A percentile compares a stretch with the other conserved stretches of the same genome.
phyloP scores from a whole-genome alignment of 2,797 vertebrate genomes.

The Ceryle rudis region DNA sequence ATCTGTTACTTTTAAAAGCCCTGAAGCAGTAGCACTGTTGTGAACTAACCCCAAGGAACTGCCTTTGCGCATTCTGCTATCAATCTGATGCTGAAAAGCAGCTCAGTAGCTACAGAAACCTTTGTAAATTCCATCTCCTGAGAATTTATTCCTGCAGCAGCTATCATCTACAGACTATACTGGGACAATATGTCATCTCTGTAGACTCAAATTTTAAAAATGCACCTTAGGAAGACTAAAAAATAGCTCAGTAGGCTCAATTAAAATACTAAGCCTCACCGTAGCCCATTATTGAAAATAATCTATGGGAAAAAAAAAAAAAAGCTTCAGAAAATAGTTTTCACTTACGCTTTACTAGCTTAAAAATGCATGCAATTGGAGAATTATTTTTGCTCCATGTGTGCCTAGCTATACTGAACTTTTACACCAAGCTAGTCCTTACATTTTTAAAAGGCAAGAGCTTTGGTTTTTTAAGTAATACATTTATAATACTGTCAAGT shows the following conservation, averaged over 20 bases:
- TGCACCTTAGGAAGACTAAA: not conserved
- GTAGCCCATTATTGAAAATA: conserved; percentile 35
- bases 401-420: not conserved
- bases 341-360: not conserved
- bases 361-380: not conserved
- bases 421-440: not conserved
- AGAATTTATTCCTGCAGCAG: conserved; percentile 44
- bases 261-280: conserved; percentile 24
- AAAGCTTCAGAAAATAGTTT: not conserved
- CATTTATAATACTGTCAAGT: not conserved
- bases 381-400: not conserved
- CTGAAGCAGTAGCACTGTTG: conserved; percentile 17
- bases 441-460: not conserved
- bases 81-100: conserved; percentile 27
- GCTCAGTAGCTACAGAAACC: conserved; percentile 1
- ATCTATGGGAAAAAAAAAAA: conserved; percentile 9
- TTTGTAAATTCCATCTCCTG: conserved; percentile 49
- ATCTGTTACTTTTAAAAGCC: conserved; percentile 43
- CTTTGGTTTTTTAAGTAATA: not conserved
- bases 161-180: not conserved
- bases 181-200: not conserved
- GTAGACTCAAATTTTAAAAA: not conserved
- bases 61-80: conserved; percentile 32
- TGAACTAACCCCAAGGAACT: conserved; percentile 17
- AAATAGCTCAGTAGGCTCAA: not conserved